Evolutionary conservation across 1,140 invertebrate species (phyloP).

Genomic region (Bombus impatiens): DNA sequence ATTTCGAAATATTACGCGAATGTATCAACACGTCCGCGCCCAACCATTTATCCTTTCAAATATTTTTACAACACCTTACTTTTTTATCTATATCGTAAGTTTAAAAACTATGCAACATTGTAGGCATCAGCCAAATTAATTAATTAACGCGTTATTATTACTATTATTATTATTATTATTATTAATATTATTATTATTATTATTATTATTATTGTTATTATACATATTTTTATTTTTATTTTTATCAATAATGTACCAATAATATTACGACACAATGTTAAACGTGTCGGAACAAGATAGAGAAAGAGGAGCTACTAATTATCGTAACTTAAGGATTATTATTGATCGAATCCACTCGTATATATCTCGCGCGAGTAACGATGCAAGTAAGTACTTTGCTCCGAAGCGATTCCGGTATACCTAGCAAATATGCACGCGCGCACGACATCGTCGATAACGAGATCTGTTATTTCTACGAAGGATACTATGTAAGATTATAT

Average conservation of each 20-base stretch:
- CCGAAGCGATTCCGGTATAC: slow-evolving; percentile 56
- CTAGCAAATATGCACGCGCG: slow-evolving; percentile 42
- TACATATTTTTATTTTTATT: slow-evolving; percentile 47
- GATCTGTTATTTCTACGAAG: slow-evolving; percentile 76
- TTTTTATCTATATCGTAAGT: slow-evolving; percentile 72
- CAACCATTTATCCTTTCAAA: slow-evolving; percentile 64
- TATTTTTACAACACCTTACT: slow-evolving; percentile 72
- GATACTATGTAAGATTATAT: slow-evolving; percentile 72
- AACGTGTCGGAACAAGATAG: slow-evolving; percentile 44
- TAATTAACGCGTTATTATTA: slow-evolving; percentile 69
- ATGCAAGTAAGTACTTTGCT: slow-evolving; percentile 60
- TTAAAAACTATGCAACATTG: slow-evolving; percentile 67
- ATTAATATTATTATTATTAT: slow-evolving; percentile 52
- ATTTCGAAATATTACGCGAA: slow-evolving; percentile 26
- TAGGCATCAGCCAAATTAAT: slow-evolving; percentile 70
- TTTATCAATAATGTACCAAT: slow-evolving; percentile 50
- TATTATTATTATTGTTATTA: not conserved
- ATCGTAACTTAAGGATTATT: slow-evolving; percentile 66
- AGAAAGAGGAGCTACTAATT: slow-evolving; percentile 55
- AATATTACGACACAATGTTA: slow-evolving; percentile 65
- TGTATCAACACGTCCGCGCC: slow-evolving; percentile 17
- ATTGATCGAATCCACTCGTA: slow-evolving; percentile 57
- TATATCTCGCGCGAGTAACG: slow-evolving; percentile 58
- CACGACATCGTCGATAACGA: slow-evolving; percentile 67
- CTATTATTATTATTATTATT: slow-evolving; percentile 64